These are phyloP conservation scores for Drosophila eohydei DNA, from an alignment of 2,888 invertebrate species.

Conservation along the genomic window DNA sequence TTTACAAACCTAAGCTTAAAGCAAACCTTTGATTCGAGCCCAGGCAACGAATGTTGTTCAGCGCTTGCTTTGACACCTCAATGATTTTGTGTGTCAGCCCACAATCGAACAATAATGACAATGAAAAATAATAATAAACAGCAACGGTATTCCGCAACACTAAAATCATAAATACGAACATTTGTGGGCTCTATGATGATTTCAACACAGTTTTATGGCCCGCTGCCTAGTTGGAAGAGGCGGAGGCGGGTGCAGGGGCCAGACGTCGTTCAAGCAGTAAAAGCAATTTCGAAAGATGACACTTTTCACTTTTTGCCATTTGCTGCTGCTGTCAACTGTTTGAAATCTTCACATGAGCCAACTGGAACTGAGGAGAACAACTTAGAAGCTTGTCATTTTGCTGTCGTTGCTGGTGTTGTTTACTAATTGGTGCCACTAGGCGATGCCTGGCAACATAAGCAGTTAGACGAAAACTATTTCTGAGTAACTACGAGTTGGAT, in stretches of 20 bases:
- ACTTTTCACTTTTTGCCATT: slow-evolving; percentile 67
- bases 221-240: too few species aligned
- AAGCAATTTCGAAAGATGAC: slow-evolving; percentile 54
- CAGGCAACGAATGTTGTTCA: slow-evolving; percentile 10
- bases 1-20: neutral
- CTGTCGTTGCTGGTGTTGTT: slow-evolving; percentile 47
- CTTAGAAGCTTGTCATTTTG: slow-evolving; percentile 48
- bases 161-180: slow-evolving; percentile 46
- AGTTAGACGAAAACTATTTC: neutral
- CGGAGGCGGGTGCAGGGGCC: neutral
- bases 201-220: slow-evolving; percentile 22
- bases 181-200: slow-evolving; percentile 11
- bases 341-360: slow-evolving; percentile 49
- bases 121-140: slow-evolving; percentile 2
- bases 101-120: slow-evolving; percentile 30
- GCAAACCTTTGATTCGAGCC: neutral
- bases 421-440: slow-evolving; percentile 50
- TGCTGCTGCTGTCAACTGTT: slow-evolving; percentile 36
- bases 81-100: slow-evolving; percentile 71
- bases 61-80: slow-evolving; percentile 57
- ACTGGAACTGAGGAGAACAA: slow-evolving; percentile 31
- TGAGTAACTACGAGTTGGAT: neutral
- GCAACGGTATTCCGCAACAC: slow-evolving; percentile 32
- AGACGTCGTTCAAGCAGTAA: neutral
- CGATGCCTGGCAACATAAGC: slow-evolving; percentile 14